phyloP scores from a whole-genome alignment of 2,113 vertebrate species.

The Clarias gariepinus region DNA sequence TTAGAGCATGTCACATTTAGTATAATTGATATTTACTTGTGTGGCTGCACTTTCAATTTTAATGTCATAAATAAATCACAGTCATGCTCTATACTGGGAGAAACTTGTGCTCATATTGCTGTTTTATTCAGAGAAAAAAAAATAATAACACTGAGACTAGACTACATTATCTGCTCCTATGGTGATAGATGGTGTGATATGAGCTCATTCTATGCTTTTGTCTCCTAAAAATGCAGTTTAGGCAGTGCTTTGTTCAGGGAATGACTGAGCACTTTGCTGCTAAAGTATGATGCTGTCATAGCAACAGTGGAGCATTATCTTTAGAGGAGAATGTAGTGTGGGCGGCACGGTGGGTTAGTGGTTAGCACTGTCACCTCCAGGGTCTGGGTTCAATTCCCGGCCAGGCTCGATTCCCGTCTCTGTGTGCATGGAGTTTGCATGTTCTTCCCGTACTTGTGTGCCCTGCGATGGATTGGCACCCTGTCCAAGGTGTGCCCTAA shows the following conservation, averaged over 20 bases:
- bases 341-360: no score
- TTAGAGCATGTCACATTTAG: background rate
- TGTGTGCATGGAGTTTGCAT: no score
- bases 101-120: background rate
- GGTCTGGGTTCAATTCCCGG: no score
- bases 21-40: slow-evolving; percentile 8
- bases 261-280: slow-evolving; percentile 12
- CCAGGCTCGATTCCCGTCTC: no score
- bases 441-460: no score
- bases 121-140: background rate
- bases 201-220: slow-evolving; percentile 25
- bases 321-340: background rate
- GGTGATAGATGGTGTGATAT: slow-evolving; percentile 25
- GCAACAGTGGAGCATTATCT: slow-evolving; percentile 27
- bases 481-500: no score
- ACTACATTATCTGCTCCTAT: slow-evolving; percentile 5
- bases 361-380: no score
- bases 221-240: slow-evolving; percentile 15
- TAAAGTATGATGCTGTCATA: slow-evolving; percentile 35
- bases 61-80: slow-evolving; percentile 15
- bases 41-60: slow-evolving; percentile 4
- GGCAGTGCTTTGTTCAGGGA: background rate
- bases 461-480: no score
- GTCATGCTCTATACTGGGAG: background rate
- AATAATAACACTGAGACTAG: slow-evolving; percentile 2